phyloP scores from a whole-genome alignment of 2,888 invertebrate species.

The Ariolimax columbianus region DNA sequence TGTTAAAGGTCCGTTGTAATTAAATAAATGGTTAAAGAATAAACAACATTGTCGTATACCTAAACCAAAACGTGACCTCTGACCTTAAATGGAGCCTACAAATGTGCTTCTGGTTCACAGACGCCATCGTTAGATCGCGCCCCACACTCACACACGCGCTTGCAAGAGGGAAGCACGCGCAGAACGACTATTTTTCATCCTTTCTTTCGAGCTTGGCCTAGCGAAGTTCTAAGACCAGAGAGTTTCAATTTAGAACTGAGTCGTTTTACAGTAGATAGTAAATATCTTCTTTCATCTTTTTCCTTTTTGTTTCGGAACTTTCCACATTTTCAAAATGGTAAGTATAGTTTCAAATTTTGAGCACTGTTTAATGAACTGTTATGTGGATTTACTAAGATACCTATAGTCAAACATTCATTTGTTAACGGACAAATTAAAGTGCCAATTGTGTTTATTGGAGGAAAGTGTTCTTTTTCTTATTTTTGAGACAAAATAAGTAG shows the following conservation, averaged over 20 bases:
- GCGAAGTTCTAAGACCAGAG: neutral
- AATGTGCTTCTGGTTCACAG: constrained; percentile 7
- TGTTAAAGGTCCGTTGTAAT: too few relatives aligned
- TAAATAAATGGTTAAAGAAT: neutral
- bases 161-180: constrained; percentile 17
- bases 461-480: too few relatives aligned
- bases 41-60: constrained; percentile 1
- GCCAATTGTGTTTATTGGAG: neutral
- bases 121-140: constrained; percentile 18
- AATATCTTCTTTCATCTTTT: constrained; percentile 8
- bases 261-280: constrained; percentile 17
- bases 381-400: neutral
- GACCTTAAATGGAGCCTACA: constrained; percentile 38
- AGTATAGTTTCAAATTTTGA: neutral
- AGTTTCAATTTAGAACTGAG: neutral
- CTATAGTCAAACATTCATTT: neutral
- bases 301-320: constrained; percentile 25
- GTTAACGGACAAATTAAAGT: neutral
- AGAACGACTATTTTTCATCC: neutral
- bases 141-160: constrained; percentile 17
- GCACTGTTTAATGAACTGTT: neutral
- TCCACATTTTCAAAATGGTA: constrained; percentile 31
- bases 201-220: constrained; percentile 33
- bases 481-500: too few relatives aligned
- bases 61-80: constrained; percentile 21